These are phyloP conservation scores for Lanistes nyassanus DNA, from an alignment of 1,140 invertebrate genomes.

Conservation along the genomic window DNA sequence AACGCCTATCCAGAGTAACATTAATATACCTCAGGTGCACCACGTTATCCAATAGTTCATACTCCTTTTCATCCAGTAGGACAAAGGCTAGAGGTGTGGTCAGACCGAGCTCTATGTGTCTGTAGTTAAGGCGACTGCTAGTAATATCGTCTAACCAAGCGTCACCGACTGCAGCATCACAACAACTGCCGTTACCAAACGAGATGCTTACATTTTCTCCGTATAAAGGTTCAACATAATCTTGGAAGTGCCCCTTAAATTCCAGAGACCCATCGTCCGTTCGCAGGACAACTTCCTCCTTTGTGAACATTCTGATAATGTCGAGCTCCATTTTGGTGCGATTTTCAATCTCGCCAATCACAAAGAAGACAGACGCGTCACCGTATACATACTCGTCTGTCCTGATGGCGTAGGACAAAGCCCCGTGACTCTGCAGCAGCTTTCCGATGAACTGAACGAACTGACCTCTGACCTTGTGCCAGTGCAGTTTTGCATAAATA, in stretches of 20 bases:
- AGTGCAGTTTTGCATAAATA: too few species aligned
- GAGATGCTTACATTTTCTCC: not conserved
- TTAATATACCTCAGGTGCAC: conserved; percentile 2
- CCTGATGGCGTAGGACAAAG: too few species aligned
- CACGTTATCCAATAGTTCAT: not conserved
- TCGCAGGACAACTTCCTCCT: too few species aligned
- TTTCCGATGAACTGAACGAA: too few species aligned
- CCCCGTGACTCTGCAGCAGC: too few species aligned
- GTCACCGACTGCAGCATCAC: not conserved
- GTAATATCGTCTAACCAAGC: not conserved
- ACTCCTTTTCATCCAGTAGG: not conserved
- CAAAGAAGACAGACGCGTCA: too few species aligned
- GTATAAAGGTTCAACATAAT: not conserved
- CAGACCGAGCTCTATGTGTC: not conserved
- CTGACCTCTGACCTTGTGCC: too few species aligned
- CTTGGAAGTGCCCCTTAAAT: not conserved
- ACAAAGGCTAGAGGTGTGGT: not conserved
- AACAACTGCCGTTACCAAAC: not conserved
- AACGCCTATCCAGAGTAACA: not conserved
- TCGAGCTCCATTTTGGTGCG: too few species aligned
- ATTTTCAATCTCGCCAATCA: too few species aligned
- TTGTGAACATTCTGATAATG: too few species aligned
- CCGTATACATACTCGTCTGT: too few species aligned
- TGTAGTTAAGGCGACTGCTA: not conserved
- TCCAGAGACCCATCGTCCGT: too few species aligned